Evolutionary conservation across 2,888 invertebrate species (phyloP).

Genomic region (Polyommatus icarus): DNA sequence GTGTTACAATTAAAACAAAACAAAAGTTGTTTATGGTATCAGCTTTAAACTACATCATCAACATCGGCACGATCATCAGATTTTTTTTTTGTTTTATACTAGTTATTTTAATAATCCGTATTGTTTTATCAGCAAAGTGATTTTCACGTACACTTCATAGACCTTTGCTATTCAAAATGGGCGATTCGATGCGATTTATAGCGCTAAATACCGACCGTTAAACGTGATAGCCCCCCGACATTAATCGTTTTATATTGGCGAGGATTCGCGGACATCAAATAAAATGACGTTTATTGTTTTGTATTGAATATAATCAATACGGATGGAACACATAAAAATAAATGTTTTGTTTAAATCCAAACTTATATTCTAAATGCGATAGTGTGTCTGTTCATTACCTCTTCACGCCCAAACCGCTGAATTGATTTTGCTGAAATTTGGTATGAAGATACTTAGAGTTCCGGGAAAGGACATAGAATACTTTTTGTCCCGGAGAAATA

Average conservation of each 20-base stretch:
- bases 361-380: no score
- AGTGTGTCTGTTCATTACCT: no score
- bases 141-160: neutral
- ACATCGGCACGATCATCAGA: no score
- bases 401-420: no score
- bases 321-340: neutral
- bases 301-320: conserved; percentile 1
- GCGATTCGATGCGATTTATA: neutral
- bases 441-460: no score
- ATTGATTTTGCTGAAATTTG: no score
- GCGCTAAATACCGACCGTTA: neutral
- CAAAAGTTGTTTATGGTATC: neutral
- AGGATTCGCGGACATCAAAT: conserved; percentile 7
- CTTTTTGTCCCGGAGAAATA: no score
- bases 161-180: neutral
- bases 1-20: neutral
- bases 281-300: conserved; percentile 18
- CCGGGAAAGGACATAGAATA: no score
- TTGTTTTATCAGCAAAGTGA: neutral
- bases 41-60: no score
- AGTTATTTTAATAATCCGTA: neutral
- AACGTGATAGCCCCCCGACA: neutral
- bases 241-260: conserved; percentile 12
- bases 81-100: no score
- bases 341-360: neutral